These are phyloP conservation scores for Chaenogobius annularis DNA, from an alignment of 2,113 vertebrate genomes.

Conservation along the genomic window DNA sequence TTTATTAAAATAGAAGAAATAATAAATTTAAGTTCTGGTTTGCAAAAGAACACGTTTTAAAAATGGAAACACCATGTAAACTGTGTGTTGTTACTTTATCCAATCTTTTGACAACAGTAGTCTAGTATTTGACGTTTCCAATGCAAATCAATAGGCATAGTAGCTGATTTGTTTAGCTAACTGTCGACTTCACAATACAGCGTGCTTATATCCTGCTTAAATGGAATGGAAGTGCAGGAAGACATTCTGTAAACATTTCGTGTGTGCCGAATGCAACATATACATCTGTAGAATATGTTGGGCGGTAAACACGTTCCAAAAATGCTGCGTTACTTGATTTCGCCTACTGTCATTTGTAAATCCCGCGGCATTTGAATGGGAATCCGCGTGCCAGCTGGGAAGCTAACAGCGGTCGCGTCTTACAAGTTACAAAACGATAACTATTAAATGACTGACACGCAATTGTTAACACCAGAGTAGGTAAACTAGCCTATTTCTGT, in stretches of 20 bases:
- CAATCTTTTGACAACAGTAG: neutral
- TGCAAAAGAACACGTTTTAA: neutral
- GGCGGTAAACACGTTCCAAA: neutral
- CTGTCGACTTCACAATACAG: neutral
- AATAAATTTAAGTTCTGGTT: neutral
- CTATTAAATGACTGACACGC: neutral
- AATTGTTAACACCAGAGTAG: neutral
- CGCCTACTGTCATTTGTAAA: neutral
- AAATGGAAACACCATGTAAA: neutral
- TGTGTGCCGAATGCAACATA: neutral
- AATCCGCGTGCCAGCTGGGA: neutral
- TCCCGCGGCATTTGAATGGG: neutral
- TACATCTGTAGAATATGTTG: neutral
- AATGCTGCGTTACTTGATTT: neutral
- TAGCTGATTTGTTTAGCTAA: neutral
- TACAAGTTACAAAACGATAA: neutral
- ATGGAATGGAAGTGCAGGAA: neutral
- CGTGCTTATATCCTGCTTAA: no score
- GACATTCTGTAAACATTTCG: neutral
- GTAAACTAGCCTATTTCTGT: neutral
- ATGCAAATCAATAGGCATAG: neutral
- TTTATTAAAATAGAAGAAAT: neutral
- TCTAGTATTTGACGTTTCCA: neutral
- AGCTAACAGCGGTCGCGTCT: conserved; percentile 5
- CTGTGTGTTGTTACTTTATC: neutral